Evolutionary conservation across 2,113 vertebrate genomes (phyloP), one percentile per base, ranked within the genome.

Genomic region (Arvicanthis niloticus): DNA sequence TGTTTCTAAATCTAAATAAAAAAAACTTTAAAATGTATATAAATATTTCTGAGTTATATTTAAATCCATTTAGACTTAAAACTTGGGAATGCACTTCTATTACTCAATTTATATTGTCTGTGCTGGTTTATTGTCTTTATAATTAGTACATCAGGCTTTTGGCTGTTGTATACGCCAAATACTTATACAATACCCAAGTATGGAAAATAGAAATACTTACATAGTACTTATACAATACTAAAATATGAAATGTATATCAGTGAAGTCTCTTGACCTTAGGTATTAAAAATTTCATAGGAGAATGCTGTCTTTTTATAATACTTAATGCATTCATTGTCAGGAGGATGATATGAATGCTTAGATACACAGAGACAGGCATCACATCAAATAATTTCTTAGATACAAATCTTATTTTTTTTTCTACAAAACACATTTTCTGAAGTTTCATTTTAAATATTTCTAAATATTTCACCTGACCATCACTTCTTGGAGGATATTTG

Each of bases 311-410:
- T 37, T 31, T 81, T 42, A 45, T 5, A 76, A 67, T 2, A 45
- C 45, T 73, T 92, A 62, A 0, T 45, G 16, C 40, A 5, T 37
- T 94, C 92, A 60, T n/a, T 58, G 7, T 58, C n/a, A 89, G 22
- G 48, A 40, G 37, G 42, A 2, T 65, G 67, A 78, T 77, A 37
- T 92, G 72, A 94, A 45, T 37, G 56, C 6, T 34, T 91, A 67
- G 21, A 40, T 84, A 10, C 34, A 37, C 22, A 58, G 67, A 94
- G 22, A 85, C 5, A 6, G 37, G 3, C 34, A 92, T 92, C 70
- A 92, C 72, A 48, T 93, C 51, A 96, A 95, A 75, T 85, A 29
- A 48, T 29, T 81, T 92, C 72, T 86, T 84, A 73, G 22, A 7
- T 60, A 53, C 68, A 84, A 81, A 75, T 87, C 19, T 85, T 96